phyloP scores from a whole-genome alignment of 2,797 vertebrate genomes.

The Lagothrix lagotricha region DNA sequence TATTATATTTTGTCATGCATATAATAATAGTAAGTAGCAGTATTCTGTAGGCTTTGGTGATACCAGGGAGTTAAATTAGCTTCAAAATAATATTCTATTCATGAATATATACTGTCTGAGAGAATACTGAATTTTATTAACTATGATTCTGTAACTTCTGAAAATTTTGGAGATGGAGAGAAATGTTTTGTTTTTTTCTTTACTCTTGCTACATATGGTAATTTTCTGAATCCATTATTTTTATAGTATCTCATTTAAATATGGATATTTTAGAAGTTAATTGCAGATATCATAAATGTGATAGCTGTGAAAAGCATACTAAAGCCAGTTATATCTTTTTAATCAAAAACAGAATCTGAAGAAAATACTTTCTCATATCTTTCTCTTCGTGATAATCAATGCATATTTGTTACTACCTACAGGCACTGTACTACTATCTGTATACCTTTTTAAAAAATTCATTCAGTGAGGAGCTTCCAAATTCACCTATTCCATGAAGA shows the following conservation, averaged over 20 bases:
- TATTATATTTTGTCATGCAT: neutral
- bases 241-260: constrained; percentile 60
- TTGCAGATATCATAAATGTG: constrained; percentile 58
- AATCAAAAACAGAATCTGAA: constrained; percentile 51
- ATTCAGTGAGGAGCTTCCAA: neutral
- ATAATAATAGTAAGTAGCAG: neutral
- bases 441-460: neutral
- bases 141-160: constrained; percentile 33
- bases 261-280: constrained; percentile 65
- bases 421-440: neutral
- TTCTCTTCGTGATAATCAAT: constrained; percentile 21
- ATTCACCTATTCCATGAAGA: neutral
- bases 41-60: neutral
- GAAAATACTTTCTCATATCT: constrained; percentile 51
- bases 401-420: constrained; percentile 25
- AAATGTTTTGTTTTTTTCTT: constrained; percentile 57
- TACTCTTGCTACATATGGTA: constrained; percentile 56
- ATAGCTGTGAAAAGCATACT: constrained; percentile 24
- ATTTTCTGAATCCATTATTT: constrained; percentile 63
- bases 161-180: constrained; percentile 47
- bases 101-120: neutral
- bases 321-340: constrained; percentile 59
- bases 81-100: constrained; percentile 34
- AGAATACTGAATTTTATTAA: constrained; percentile 53
- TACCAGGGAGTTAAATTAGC: neutral